phyloP scores from a whole-genome alignment of 2,113 vertebrate species.

The Regulus satrapa region DNA sequence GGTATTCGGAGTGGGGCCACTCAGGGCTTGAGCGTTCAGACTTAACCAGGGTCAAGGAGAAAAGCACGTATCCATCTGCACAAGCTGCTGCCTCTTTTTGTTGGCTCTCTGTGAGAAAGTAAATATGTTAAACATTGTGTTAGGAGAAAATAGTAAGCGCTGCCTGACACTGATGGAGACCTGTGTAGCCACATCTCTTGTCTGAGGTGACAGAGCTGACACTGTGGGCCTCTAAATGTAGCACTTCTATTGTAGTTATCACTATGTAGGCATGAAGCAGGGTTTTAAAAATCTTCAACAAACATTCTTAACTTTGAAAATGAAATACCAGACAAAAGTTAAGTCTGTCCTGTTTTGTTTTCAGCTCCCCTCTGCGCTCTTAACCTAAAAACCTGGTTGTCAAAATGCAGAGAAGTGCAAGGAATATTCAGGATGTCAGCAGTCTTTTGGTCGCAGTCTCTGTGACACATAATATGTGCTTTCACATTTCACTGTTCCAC shows the following conservation, averaged over 20 bases:
- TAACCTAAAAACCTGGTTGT: neutral
- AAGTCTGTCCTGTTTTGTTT: neutral
- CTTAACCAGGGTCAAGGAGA: neutral
- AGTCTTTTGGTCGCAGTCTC: neutral
- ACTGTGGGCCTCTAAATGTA: neutral
- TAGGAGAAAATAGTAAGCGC: neutral
- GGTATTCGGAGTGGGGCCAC: fast-evolving
- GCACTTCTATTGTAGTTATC: neutral
- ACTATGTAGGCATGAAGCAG: fast-evolving
- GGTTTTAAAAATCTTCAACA: neutral
- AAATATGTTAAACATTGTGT: neutral
- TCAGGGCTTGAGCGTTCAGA: neutral
- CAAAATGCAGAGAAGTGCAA: neutral
- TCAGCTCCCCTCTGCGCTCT: neutral
- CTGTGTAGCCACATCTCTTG: neutral
- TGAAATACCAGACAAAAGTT: neutral
- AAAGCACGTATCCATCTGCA: neutral
- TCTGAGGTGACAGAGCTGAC: neutral
- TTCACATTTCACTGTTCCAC: neutral
- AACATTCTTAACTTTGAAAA: neutral
- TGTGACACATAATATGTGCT: neutral
- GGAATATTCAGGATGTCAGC: neutral
- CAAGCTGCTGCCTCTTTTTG: neutral
- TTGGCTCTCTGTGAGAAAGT: neutral
- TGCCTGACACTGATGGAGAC: neutral